A percentile compares a stretch with the other conserved stretches of the same genome.
Conservation (phyloP, 2,113 vertebrate species). For the Symphodus melops region DNA sequence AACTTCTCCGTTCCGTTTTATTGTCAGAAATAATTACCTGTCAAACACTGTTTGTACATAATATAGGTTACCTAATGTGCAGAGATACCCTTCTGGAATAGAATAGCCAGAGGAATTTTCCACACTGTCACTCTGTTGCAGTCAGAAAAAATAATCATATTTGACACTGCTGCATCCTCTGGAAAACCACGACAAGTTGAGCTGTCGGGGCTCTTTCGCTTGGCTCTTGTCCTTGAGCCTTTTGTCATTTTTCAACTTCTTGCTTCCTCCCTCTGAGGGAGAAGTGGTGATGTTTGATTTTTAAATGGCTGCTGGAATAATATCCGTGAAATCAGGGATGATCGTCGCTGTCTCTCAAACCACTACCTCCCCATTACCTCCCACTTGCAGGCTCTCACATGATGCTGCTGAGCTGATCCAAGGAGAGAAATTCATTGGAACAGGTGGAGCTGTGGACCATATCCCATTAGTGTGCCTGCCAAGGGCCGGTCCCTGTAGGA, state of each 20-base stretch:
- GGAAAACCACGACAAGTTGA: slow-evolving; percentile 63
- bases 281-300: slow-evolving; percentile 63
- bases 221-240: slow-evolving; percentile 61
- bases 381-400: slow-evolving; percentile 49
- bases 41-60: slow-evolving; percentile 73
- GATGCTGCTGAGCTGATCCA: slow-evolving; percentile 61
- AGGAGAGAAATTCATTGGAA: slow-evolving; percentile 76
- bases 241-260: slow-evolving; percentile 66
- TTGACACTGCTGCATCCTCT: slow-evolving; percentile 72
- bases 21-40: slow-evolving; percentile 72
- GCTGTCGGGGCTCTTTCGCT: slow-evolving; percentile 66
- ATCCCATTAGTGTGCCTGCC: slow-evolving; percentile 79
- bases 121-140: slow-evolving; percentile 72
- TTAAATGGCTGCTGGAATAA: slow-evolving; percentile 67
- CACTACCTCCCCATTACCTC: slow-evolving; percentile 64
- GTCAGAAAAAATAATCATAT: slow-evolving; percentile 66
- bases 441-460: slow-evolving; percentile 78
- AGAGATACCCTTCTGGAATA: slow-evolving; percentile 68
- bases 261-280: slow-evolving; percentile 31
- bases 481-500: slow-evolving; percentile 72
- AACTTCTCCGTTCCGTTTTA: slow-evolving; percentile 50
- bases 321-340: slow-evolving; percentile 72
- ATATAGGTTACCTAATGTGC: slow-evolving; percentile 73
- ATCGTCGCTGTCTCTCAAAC: slow-evolving; percentile 72
- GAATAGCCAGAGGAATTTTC: slow-evolving; percentile 71